phyloP scores from a whole-genome alignment of 2,888 invertebrate species.

The Hedychridium roseum region DNA sequence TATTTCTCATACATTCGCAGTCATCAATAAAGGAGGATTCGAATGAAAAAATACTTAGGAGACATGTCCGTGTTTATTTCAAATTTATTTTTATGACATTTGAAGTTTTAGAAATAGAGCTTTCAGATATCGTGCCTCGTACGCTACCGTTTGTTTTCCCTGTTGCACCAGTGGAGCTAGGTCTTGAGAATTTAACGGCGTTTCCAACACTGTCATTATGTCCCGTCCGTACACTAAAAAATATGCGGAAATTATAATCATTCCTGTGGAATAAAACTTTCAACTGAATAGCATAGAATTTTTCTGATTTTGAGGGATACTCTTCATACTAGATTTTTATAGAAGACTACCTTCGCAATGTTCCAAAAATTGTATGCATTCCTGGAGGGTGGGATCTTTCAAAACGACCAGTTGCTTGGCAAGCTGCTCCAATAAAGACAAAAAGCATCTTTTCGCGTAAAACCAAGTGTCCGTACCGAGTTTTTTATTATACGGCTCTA shows the following conservation, averaged over 20 bases:
- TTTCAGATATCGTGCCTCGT: slow-evolving; percentile 86
- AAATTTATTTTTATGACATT: slow-evolving; percentile 52
- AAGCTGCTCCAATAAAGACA: slow-evolving; percentile 90
- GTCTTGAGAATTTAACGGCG: slow-evolving; percentile 78
- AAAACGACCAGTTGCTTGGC: slow-evolving; percentile 90
- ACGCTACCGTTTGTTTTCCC: slow-evolving; percentile 90
- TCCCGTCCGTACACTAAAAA: slow-evolving; percentile 81
- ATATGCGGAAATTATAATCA: too few species aligned
- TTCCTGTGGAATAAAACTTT: too few species aligned
- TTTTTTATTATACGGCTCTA: slow-evolving; percentile 93
- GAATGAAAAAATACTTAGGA: too few species aligned
- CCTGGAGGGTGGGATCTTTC: slow-evolving; percentile 85
- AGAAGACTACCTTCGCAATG: slow-evolving; percentile 78
- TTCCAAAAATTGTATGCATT: slow-evolving; percentile 88
- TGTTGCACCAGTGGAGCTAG: slow-evolving; percentile 71
- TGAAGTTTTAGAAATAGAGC: slow-evolving; percentile 78
- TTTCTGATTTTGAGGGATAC: too few species aligned
- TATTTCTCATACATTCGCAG: neutral
- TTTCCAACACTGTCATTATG: slow-evolving; percentile 84
- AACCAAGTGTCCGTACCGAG: slow-evolving; percentile 99
- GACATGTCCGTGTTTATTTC: too few species aligned
- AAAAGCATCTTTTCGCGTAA: slow-evolving; percentile 94
- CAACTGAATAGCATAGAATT: too few species aligned
- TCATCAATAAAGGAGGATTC: too few species aligned
- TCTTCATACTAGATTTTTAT: too few species aligned